Evolutionary conservation across 1,140 invertebrate genomes (phyloP), one percentile per base, ranked within the genome.

Genomic region (Drosophila orena): DNA sequence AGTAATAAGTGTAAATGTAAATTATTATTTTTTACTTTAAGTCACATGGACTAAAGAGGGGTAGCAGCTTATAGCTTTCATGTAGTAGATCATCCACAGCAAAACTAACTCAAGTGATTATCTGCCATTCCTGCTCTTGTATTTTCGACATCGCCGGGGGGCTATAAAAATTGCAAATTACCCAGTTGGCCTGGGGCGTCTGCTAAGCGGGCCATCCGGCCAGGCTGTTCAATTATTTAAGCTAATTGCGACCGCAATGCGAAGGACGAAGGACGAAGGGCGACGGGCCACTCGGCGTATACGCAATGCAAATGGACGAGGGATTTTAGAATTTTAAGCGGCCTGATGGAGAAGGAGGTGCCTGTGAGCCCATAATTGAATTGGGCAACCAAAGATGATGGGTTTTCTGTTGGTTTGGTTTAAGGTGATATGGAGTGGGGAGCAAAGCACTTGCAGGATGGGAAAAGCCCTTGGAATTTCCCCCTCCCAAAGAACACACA

Each of bases 281-380:
- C 42, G 24, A 53, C 59, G 53, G 52, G 44, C 61, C 69, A 71
- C 66, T 58, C 44, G 65, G 42, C 73, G 73, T 76, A 76, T 76
- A 76, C 73, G 73, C 54, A 76, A 76, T 65, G 46, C 42, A 46
- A 75, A 43, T 52, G 40, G 70, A 15, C 10, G 37, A 40, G 50
- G 58, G 61, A 68, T 60, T 68, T 76, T 59, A 47, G 49, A 71
- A 69, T 69, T 59, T 52, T 55, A 60, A 44, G 37, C 37, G 37
- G 76, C 47, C 46, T 22, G 58, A 65, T 2, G 22, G 22, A 22
- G 24, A 7, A 10, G 30, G 30, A 3, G 53, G 57, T 66, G 58
- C 43, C 74, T 59, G 57, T 72, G 57, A 73, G 60, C 35, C 61
- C 35, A 66, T 86, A 85, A 85, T 81, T 81, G 78, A 81, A 81